Conservation (phyloP, 2,797 vertebrate genomes). For the Paguma larvata region DNA sequence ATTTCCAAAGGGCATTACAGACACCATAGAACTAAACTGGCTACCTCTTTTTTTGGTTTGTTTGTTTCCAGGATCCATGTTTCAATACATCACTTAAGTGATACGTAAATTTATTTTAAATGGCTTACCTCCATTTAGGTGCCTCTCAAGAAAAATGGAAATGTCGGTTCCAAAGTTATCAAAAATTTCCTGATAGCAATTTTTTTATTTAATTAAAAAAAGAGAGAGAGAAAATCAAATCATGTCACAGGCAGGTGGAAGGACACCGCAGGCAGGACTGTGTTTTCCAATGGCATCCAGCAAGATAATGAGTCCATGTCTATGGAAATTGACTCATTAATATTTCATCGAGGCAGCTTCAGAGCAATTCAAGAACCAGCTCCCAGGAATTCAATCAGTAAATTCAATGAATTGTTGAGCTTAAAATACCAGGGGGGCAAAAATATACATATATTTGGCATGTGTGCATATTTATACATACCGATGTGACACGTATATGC, state of each 20-base stretch:
- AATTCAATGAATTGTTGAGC: constrained; percentile 86
- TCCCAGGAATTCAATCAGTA: constrained; percentile 88
- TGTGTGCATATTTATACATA: constrained; percentile 76
- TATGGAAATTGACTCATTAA: constrained; percentile 91
- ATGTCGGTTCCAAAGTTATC: constrained; percentile 74
- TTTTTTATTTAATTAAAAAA: constrained; percentile 80
- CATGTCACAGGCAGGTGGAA: constrained; percentile 83
- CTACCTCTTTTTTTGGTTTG: constrained; percentile 47
- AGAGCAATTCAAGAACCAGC: constrained; percentile 87
- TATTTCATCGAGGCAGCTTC: constrained; percentile 89
- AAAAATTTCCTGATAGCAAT: constrained; percentile 73
- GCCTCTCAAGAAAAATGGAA: constrained; percentile 76
- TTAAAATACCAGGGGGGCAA: constrained; percentile 84
- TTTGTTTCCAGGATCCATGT: constrained; percentile 56
- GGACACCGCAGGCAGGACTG: constrained; percentile 83
- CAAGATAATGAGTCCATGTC: constrained; percentile 88
- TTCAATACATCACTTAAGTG: constrained; percentile 68
- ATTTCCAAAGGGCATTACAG: constrained; percentile 36
- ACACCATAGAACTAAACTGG: constrained; percentile 8
- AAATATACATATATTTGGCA: constrained; percentile 79
- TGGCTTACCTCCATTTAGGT: constrained; percentile 73
- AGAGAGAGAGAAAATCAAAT: constrained; percentile 79
- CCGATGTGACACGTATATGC: constrained; percentile 48
- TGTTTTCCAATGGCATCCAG: constrained; percentile 87
- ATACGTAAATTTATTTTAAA: constrained; percentile 74